Evolutionary conservation across 2,797 vertebrate genomes (phyloP).

Genomic region (Podargus strigoides): DNA sequence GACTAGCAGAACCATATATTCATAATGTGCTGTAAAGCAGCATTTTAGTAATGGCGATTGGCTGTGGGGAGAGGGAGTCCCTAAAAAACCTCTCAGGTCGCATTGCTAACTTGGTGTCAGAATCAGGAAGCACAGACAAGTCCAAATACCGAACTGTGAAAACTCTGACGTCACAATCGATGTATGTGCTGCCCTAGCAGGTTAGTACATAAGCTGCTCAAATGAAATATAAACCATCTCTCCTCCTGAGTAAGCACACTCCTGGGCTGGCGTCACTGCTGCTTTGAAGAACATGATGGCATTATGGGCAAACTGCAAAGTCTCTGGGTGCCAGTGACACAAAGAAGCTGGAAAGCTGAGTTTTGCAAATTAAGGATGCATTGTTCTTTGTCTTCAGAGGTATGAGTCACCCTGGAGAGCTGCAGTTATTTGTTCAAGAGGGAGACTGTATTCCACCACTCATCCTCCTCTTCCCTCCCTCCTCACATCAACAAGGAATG

Average conservation of each 20-base stretch:
- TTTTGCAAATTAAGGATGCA: neutral
- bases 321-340: neutral
- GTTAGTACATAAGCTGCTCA: neutral
- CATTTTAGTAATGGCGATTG: neutral
- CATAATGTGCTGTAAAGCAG: accelerated
- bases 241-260: neutral
- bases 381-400: neutral
- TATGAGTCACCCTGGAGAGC: neutral
- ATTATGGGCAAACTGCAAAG: neutral
- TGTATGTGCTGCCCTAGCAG: neutral
- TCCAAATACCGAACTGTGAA: neutral
- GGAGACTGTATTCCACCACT: neutral
- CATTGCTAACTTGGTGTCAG: neutral
- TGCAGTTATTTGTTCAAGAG: neutral
- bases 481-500: neutral
- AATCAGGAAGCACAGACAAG: neutral
- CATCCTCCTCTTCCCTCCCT: neutral
- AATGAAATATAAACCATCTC: neutral
- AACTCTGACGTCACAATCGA: neutral
- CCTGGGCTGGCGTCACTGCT: neutral
- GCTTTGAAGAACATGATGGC: neutral
- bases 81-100: neutral
- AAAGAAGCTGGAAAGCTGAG: neutral
- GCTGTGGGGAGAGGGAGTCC: neutral
- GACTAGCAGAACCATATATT: accelerated